These are phyloP conservation scores for Selenia dentaria DNA, from an alignment of 2,888 invertebrate species.

Conservation along the genomic window DNA sequence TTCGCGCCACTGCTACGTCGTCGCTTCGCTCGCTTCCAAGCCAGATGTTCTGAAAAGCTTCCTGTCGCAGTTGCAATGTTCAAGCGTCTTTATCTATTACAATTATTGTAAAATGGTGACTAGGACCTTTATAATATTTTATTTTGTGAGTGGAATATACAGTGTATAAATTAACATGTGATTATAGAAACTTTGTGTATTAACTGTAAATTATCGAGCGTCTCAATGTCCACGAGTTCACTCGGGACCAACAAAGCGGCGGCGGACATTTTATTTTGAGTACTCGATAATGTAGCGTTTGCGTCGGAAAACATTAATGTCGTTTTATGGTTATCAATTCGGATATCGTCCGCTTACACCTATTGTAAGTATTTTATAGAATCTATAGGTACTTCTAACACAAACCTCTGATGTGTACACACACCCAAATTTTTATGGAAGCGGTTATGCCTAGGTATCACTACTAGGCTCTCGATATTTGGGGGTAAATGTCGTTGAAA, in stretches of 20 bases:
- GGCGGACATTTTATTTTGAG: slow-evolving; percentile 86
- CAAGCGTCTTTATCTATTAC: slow-evolving; percentile 66
- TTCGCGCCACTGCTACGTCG: slow-evolving; percentile 84
- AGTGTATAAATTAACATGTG: slow-evolving; percentile 73
- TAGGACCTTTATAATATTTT: slow-evolving; percentile 67
- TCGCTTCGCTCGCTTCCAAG: slow-evolving; percentile 58
- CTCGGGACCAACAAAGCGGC: slow-evolving; percentile 84
- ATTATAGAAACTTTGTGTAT: slow-evolving; percentile 64
- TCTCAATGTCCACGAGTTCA: slow-evolving; percentile 84
- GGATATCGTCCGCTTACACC: slow-evolving; percentile 81
- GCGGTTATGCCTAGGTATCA: slow-evolving; percentile 67
- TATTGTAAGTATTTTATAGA: slow-evolving; percentile 76
- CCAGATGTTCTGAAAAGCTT: slow-evolving; percentile 84
- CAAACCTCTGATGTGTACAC: slow-evolving; percentile 52
- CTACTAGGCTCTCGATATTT: slow-evolving; percentile 74
- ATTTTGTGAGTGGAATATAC: slow-evolving; percentile 65
- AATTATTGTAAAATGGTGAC: slow-evolving; percentile 74
- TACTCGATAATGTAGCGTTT: slow-evolving; percentile 85
- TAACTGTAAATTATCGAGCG: slow-evolving; percentile 75
- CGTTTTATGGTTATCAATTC: slow-evolving; percentile 81
- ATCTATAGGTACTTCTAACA: slow-evolving; percentile 49
- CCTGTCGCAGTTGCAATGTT: slow-evolving; percentile 75
- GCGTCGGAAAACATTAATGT: slow-evolving; percentile 82
- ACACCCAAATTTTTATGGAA: slow-evolving; percentile 51
- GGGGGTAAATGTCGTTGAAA: slow-evolving; percentile 67